Percentiles rank a stretch among this genome's conserved stretches.
These are phyloP conservation scores for Pogonus chalceus DNA, from an alignment of 1,140 invertebrate genomes.

Conservation along the genomic window DNA sequence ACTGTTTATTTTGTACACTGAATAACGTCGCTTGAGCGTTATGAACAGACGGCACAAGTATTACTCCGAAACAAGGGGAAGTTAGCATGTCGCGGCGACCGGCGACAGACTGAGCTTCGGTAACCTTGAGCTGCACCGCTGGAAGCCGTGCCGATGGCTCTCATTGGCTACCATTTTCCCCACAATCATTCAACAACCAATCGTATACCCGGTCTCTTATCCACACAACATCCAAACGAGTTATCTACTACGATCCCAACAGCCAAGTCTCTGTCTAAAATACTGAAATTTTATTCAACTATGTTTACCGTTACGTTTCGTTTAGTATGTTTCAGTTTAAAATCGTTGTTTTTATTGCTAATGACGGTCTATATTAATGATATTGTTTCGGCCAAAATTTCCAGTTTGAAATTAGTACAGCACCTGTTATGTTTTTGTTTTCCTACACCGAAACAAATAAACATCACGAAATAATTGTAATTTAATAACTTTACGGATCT, in stretches of 20 bases:
- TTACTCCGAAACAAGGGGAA: not conserved
- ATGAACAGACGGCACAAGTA: slow-evolving; percentile 2
- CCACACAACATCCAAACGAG: too few relatives aligned
- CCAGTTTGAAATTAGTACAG: not conserved
- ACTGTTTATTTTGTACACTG: slow-evolving; percentile 15
- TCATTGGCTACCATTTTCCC: not conserved
- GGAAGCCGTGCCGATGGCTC: not conserved
- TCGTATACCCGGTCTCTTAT: not conserved
- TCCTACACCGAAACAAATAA: not conserved
- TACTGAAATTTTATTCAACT: not conserved
- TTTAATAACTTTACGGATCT: too few relatives aligned
- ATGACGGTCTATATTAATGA: slow-evolving; percentile 6
- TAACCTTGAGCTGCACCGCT: not conserved
- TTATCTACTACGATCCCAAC: too few relatives aligned
- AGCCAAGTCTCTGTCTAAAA: not conserved
- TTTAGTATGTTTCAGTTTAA: too few relatives aligned
- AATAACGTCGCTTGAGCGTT: not conserved
- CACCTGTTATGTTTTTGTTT: not conserved
- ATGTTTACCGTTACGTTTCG: not conserved
- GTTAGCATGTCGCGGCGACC: slow-evolving; percentile 7
- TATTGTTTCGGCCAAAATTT: not conserved
- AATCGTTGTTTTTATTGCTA: slow-evolving; percentile 5
- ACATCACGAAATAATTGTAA: too few relatives aligned
- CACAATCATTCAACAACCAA: not conserved
- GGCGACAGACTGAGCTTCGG: not conserved